Base-by-base conservation (phyloP, 2,113 vertebrate species). In the Pachycephala philippinensis region DNA sequence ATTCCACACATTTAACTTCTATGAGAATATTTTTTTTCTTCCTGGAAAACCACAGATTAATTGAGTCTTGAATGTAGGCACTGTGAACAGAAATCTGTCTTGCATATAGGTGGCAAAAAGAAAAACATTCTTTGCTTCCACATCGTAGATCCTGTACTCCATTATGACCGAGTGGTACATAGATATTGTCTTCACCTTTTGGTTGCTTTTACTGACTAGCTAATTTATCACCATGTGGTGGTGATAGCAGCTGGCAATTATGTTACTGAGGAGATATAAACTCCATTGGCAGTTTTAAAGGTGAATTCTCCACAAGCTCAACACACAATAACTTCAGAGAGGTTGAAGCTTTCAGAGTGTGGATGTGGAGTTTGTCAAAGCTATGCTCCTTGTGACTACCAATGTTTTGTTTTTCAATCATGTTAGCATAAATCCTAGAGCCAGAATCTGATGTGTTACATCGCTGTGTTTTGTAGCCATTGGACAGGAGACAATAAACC, bases 141-240 rank as follows among this genome's bases (percentile, higher is more conserved):
- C 15, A 6, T 30, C 0, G 0, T 39, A 57, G 54, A 49, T 53
- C 11, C 26, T 87, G 21, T 39, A 60, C 13, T 84, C 17, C 4
- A 8, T 15, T 39, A 27, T 23, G 21, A 77, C 37, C 27, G 16
- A 44, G 12, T 2, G 2, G 21, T 11, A 18, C 13, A 15, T 2
- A 37, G 13, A 26, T 52, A 1, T 42, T 39, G 26, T 28, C 50
- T 77, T 90, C 45, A 52, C 9, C 13, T 42, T 88, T 42, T 39
- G 14, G 28, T 49, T 87, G n/a, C 14, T 23, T 84, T 70, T 89
- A 9, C 11, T 30, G 15, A 16, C 23, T 35, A 37, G 11, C 31
- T 71, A 37, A 54, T 81, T 87, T 89, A 57, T 74, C 24, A 30
- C 40, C 45, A 16, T 42, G 24, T 40, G 28, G 12, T 78, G 69